phyloP scores from a whole-genome alignment of 2,888 invertebrate genomes.

The Troilus luridus region DNA sequence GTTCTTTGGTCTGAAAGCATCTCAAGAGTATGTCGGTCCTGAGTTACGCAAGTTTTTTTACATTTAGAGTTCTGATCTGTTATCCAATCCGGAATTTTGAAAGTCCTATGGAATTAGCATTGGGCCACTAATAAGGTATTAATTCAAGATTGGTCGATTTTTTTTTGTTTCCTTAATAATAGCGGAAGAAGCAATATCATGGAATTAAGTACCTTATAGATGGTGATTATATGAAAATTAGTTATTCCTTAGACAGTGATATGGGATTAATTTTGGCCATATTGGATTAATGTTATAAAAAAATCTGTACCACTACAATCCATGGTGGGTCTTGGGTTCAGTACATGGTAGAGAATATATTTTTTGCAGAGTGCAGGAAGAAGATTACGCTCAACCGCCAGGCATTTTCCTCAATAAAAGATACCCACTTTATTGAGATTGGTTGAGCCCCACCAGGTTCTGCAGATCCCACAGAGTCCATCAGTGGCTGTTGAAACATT shows the following conservation, averaged over 20 bases:
- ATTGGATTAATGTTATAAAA: no score
- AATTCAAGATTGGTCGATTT: background rate
- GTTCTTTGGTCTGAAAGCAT: background rate
- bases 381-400: no score
- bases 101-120: background rate
- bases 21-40: background rate
- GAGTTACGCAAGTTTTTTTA: background rate
- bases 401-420: no score
- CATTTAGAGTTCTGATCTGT: background rate
- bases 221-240: background rate
- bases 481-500: no score
- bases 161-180: background rate
- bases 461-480: no score
- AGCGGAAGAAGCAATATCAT: background rate
- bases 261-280: background rate
- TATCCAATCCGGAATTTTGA: conserved; percentile 17
- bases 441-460: no score
- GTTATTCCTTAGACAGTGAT: background rate
- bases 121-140: background rate
- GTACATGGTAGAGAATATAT: no score
- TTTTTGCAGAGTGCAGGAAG: no score
- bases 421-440: no score
- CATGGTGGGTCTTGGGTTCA: no score
- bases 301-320: no score
- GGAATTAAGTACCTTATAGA: background rate